Evolutionary conservation across 2,888 invertebrate species (phyloP), one percentile per base, ranked within the genome.

Genomic region (Portevinia maculata): DNA sequence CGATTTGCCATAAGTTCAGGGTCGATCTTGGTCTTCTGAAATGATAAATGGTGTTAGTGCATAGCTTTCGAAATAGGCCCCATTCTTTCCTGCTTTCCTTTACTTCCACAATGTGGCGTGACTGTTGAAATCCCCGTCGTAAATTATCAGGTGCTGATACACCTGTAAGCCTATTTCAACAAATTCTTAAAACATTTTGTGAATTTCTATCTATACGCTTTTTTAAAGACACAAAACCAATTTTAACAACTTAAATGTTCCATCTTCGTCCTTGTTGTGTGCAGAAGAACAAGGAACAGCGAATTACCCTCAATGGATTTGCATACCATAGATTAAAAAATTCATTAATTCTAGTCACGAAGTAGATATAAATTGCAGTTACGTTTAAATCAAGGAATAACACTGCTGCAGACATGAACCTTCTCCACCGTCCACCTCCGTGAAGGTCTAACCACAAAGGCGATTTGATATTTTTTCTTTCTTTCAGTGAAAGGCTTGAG

Each of bases 291-390:
- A 46, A 28, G 19, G 39, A 74, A 8, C 53, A 46, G 19, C 48
- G 32, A 70, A 24, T 50, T 55, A 17, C 13, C 21, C 44, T 7
- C 44, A 11, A 21, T 37, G 28, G 28, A 65, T 67, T 75, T 75
- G 65, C 74, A 59, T 60, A 39, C 17, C 64, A 64, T 9, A 44
- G 59, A n/a, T 9, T 57, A 34, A 59, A 52, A 46, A 74, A 32
- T 39, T 48, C 67, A 79, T 79, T 74, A 74, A 79, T 69, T 79
- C 69, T 19, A 69, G 67, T 69, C 79, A 79, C 79, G 79, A 79
- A 79, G 41, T 50, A 44, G 74, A 62, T 79, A 64, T 74, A 79
- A 74, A 74, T 79, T 79, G 69, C 69, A 79, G 74, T 79, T 79
- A 62, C 74, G 74, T 69, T 44, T 62, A 69, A 79, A 30, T 55